Evolutionary conservation across 2,888 invertebrate species (phyloP).

Genomic region (Mythimna loreyi): DNA sequence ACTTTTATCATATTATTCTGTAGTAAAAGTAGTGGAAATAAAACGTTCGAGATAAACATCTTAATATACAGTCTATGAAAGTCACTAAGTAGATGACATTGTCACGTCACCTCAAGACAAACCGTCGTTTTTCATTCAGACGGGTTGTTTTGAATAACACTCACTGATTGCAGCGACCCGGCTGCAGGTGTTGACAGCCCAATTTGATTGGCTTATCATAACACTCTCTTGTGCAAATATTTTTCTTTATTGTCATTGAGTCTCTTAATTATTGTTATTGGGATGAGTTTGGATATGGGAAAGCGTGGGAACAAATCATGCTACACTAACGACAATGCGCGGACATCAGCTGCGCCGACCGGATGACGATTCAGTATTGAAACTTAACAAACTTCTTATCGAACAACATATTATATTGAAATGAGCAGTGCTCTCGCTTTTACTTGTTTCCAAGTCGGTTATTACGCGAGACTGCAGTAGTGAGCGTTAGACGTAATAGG

Average conservation of each 20-base stretch:
- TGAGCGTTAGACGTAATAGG: constrained; percentile 82
- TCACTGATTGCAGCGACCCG: constrained; percentile 65
- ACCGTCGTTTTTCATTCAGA: constrained; percentile 59
- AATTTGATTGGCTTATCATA: constrained; percentile 79
- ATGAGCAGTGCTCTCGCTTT: constrained; percentile 83
- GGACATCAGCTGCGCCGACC: constrained; percentile 53
- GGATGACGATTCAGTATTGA: constrained; percentile 44
- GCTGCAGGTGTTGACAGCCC: constrained; percentile 69
- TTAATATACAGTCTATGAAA: constrained; percentile 10
- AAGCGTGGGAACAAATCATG: constrained; percentile 73
- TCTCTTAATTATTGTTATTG: constrained; percentile 73
- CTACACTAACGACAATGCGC: constrained; percentile 51
- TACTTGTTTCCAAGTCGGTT: constrained; percentile 76
- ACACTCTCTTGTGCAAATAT: constrained; percentile 80
- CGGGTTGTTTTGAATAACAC: constrained; percentile 76
- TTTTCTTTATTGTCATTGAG: constrained; percentile 80
- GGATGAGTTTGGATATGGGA: constrained; percentile 70
- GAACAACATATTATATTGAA: constrained; percentile 62
- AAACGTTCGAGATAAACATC: constrained; percentile 1
- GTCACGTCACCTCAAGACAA: constrained; percentile 29
- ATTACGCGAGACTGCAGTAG: constrained; percentile 68
- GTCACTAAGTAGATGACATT: constrained; percentile 6
- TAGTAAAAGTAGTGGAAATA: not conserved
- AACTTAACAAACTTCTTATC: constrained; percentile 53
- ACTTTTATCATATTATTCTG: not conserved